Percentiles rank a stretch among this genome's conserved stretches.
Conservation (phyloP, 2,888 invertebrate genomes). For the Lycia hirtaria region DNA sequence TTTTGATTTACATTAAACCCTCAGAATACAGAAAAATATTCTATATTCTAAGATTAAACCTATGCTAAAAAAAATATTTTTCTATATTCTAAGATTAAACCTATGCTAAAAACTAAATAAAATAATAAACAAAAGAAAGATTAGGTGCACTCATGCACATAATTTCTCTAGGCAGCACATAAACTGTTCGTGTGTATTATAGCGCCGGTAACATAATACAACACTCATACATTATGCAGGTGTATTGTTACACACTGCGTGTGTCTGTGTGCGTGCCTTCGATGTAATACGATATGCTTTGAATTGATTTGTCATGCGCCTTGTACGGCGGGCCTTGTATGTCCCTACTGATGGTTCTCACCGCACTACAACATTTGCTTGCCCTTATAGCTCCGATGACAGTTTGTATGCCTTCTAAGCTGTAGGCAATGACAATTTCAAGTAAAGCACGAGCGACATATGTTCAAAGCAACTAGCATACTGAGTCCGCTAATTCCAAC, state of each 20-base stretch:
- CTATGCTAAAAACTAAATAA: no score
- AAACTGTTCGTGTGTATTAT: background rate
- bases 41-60: no score
- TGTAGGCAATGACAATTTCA: no score
- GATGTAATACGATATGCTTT: conserved; percentile 45
- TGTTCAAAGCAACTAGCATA: no score
- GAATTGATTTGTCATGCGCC: conserved; percentile 62
- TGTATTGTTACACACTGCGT: conserved; percentile 23
- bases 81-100: background rate
- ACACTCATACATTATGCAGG: conserved; percentile 35
- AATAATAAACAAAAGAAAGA: no score
- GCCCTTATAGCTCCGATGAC: background rate
- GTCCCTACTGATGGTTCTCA: conserved; percentile 16
- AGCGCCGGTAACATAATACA: conserved; percentile 1
- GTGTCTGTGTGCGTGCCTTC: conserved; percentile 18
- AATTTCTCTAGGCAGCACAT: background rate
- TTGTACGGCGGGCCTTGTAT: conserved; percentile 50
- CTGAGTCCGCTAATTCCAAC: no score
- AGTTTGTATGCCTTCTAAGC: no score
- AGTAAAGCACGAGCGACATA: no score
- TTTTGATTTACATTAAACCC: no score
- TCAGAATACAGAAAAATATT: no score
- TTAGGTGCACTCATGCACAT: background rate
- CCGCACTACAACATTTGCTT: background rate
- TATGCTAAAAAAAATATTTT: no score